Evolutionary conservation across 2,797 vertebrate genomes (phyloP).

Genomic region (Sebastes reedi): DNA sequence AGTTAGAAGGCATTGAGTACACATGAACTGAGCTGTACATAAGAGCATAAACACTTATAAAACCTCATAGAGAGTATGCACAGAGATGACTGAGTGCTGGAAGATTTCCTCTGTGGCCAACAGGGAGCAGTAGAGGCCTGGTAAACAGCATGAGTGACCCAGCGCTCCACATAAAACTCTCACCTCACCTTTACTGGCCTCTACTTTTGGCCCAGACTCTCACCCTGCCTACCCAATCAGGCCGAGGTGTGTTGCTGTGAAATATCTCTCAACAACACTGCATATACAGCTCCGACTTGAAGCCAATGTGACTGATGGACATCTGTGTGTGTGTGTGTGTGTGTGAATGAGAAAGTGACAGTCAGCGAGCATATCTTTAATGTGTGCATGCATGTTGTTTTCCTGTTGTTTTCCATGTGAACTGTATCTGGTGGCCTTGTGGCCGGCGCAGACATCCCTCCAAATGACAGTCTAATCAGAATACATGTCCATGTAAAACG

Average conservation of each 20-base stretch:
- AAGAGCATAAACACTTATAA: neutral
- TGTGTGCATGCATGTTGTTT: conserved; percentile 21
- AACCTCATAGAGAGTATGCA: neutral
- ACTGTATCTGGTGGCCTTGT: conserved; percentile 63
- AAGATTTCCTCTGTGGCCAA: conserved; percentile 57
- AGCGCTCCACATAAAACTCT: neutral
- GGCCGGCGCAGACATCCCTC: conserved; percentile 70
- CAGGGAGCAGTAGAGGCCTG: conserved; percentile 77
- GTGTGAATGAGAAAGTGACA: conserved; percentile 9
- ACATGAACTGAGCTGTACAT: neutral
- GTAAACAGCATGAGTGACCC: conserved; percentile 16
- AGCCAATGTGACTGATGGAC: conserved; percentile 16
- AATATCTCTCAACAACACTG: conserved; percentile 39
- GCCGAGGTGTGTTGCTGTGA: conserved; percentile 14
- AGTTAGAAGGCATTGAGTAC: conserved; percentile 13
- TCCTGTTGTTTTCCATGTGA: conserved; percentile 68
- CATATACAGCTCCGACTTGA: neutral
- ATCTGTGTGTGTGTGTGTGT: conserved; percentile 9
- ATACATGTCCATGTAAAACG: conserved; percentile 76
- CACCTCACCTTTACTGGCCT: conserved; percentile 32
- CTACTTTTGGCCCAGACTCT: neutral
- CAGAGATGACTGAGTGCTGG: neutral
- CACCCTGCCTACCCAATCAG: conserved; percentile 3
- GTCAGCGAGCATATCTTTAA: neutral
- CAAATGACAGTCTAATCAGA: conserved; percentile 83